A percentile compares a stretch with the other conserved stretches of the same genome.
Conservation (phyloP, 2,113 vertebrate genomes). For the Oreochromis tanganicae region DNA sequence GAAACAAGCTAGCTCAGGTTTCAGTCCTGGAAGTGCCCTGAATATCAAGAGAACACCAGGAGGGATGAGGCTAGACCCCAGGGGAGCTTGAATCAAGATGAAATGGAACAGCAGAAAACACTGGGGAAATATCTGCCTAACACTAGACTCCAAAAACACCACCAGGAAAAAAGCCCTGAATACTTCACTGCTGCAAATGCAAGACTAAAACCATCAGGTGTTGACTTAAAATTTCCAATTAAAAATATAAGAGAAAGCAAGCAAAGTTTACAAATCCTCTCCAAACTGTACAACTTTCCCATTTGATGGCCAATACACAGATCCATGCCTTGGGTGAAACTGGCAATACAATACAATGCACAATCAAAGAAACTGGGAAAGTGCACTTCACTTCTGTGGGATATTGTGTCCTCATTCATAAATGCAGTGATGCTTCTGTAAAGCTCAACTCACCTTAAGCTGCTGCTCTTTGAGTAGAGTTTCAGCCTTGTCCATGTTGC, state of each 20-base stretch:
- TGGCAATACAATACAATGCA: neutral
- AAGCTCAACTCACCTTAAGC: constrained; percentile 64
- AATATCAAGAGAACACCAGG: constrained; percentile 45
- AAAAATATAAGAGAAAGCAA: neutral
- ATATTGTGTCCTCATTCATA: neutral
- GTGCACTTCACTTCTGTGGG: neutral
- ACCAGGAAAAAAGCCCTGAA: neutral
- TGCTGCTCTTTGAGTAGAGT: constrained; percentile 62
- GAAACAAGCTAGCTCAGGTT: constrained; percentile 58
- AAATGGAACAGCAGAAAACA: neutral
- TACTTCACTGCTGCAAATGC: neutral
- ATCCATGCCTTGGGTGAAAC: neutral
- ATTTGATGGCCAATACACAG: neutral
- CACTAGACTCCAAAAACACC: neutral
- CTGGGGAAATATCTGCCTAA: constrained; percentile 5
- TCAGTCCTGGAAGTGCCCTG: constrained; percentile 41
- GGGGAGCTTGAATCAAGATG: neutral
- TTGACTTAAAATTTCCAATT: neutral
- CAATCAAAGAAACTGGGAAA: neutral
- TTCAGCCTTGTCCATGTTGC: constrained; percentile 65
- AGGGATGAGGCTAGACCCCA: neutral
- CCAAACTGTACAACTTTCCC: neutral
- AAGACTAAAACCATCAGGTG: neutral
- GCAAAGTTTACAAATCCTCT: neutral
- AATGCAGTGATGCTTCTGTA: neutral